Percentiles rank a stretch among this genome's conserved stretches.
Evolutionary conservation across 2,113 vertebrate genomes (phyloP).

Genomic region (cat (Felis catus)): F.catus_Fca126_mat1.0 CM031413.1:8507001-8507500

Average conservation of each 20-base stretch:
- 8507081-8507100: conserved; percentile 60
- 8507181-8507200: too few relatives aligned
- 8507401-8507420: not conserved
- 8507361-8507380: conserved; percentile 89
- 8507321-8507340: conserved; percentile 83
- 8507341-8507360: conserved; percentile 94
- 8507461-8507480: conserved; percentile 41
- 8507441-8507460: not conserved
- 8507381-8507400: conserved; percentile 64
- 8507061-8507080: not conserved
- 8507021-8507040: not conserved
- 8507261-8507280: not conserved
- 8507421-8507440: conserved; percentile 71
- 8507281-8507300: not conserved
- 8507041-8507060: not conserved
- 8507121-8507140: not conserved
- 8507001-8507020: not conserved
- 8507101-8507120: not conserved
- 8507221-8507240: not conserved
- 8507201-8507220: too few relatives aligned
- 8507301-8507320: not conserved
- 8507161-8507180: not conserved
- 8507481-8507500: conserved; percentile 33
- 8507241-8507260: too few relatives aligned
- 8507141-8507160: not conserved